These are phyloP conservation scores for Philaethria dido DNA, from an alignment of 2,888 invertebrate species.

Conservation along the genomic window DNA sequence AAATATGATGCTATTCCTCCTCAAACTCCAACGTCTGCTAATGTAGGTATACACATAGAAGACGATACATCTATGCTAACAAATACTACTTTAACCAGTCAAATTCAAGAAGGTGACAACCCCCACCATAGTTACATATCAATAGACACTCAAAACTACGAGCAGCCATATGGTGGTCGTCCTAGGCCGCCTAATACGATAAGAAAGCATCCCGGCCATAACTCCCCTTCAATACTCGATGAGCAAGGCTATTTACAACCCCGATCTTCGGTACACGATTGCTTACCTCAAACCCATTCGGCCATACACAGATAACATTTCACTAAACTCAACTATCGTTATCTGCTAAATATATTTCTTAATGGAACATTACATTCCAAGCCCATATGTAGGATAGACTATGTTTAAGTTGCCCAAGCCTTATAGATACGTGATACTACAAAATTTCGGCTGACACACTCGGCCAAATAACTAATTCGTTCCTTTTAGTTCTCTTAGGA, in stretches of 20 bases:
- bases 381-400: constrained; percentile 74
- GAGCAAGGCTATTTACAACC: constrained; percentile 82
- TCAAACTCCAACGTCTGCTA: constrained; percentile 80
- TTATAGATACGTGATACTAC: constrained; percentile 69
- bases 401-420: constrained; percentile 71
- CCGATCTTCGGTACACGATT: constrained; percentile 78
- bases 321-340: constrained; percentile 60
- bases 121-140: constrained; percentile 88
- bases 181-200: constrained; percentile 76
- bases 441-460: constrained; percentile 60
- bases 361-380: constrained; percentile 81
- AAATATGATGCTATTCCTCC: constrained; percentile 86
- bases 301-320: constrained; percentile 73
- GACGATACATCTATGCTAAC: constrained; percentile 85
- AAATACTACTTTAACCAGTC: constrained; percentile 85
- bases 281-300: constrained; percentile 79
- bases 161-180: constrained; percentile 76
- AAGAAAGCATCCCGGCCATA: constrained; percentile 73
- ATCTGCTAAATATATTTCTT: constrained; percentile 73
- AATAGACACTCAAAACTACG: constrained; percentile 84
- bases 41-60: constrained; percentile 80
- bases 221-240: constrained; percentile 76
- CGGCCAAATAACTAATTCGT: constrained; percentile 66
- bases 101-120: constrained; percentile 86
- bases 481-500: constrained; percentile 61